Conservation (phyloP, 2,888 invertebrate genomes). For the Eledone cirrhosa region DNA sequence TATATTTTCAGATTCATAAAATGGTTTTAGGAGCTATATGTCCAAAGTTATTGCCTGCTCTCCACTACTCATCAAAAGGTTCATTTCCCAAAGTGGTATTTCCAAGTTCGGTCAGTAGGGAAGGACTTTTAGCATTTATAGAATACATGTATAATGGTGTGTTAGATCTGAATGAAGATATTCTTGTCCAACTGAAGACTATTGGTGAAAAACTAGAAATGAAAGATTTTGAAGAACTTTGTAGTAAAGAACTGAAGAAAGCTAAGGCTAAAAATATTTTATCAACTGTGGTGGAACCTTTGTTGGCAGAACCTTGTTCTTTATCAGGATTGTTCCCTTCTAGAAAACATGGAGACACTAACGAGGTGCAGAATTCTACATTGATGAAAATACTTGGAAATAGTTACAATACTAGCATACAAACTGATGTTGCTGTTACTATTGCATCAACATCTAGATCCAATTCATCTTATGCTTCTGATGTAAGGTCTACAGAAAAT, state of each 20-base stretch:
- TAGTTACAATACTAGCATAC: background rate
- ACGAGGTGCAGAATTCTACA: background rate
- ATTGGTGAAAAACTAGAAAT: conserved; percentile 6
- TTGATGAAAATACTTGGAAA: background rate
- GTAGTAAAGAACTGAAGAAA: conserved; percentile 10
- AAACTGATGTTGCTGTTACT: background rate
- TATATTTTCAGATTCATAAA: conserved; percentile 1
- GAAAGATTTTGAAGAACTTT: conserved; percentile 24
- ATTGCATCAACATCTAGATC: background rate
- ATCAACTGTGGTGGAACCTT: background rate
- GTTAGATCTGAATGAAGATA: conserved; percentile 11
- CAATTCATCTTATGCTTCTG: background rate
- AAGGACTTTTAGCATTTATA: conserved; percentile 21
- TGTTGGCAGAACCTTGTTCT: conserved; percentile 10
- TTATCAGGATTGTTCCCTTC: background rate
- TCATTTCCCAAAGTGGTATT: conserved; percentile 14
- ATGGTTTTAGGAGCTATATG: conserved; percentile 20
- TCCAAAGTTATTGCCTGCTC: background rate
- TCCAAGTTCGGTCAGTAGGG: conserved; percentile 1
- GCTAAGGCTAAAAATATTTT: background rate
- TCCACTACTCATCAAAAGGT: background rate
- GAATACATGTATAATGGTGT: conserved; percentile 20
- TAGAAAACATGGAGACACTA: background rate
- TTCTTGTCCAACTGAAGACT: conserved; percentile 13
- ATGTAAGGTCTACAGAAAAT: background rate